Percentiles rank a stretch among this genome's conserved stretches.
These are phyloP conservation scores for Pimpla rufipes DNA, from an alignment of 2,888 invertebrate species.

Conservation along the genomic window DNA sequence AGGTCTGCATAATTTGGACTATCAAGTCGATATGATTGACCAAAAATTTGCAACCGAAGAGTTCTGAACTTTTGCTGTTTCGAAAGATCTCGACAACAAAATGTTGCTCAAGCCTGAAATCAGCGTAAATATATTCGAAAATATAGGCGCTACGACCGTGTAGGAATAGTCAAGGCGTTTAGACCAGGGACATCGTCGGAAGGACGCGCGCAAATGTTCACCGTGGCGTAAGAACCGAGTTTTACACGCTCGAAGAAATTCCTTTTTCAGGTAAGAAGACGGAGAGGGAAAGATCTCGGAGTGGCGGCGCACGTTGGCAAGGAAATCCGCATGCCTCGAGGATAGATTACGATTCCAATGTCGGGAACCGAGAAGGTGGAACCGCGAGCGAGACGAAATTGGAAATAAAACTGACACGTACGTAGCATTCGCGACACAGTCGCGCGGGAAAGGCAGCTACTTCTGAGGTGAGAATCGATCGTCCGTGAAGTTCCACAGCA, in stretches of 20 bases:
- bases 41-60: too few relatives aligned
- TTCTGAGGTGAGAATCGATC: slow-evolving; percentile 54
- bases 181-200: slow-evolving; percentile 9
- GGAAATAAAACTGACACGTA: slow-evolving; percentile 63
- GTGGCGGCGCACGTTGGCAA: slow-evolving; percentile 34
- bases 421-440: slow-evolving; percentile 29
- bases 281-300: slow-evolving; percentile 22
- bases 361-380: slow-evolving; percentile 49
- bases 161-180: slow-evolving; percentile 9
- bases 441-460: slow-evolving; percentile 13
- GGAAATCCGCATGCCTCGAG: slow-evolving; percentile 62
- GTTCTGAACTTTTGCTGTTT: too few relatives aligned
- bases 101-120: background rate
- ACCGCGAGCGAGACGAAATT: slow-evolving; percentile 52
- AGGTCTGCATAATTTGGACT: too few relatives aligned
- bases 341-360: slow-evolving; percentile 62
- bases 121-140: background rate
- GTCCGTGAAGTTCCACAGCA: slow-evolving; percentile 35
- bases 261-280: slow-evolving; percentile 41
- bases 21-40: too few relatives aligned
- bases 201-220: slow-evolving; percentile 22
- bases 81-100: background rate
- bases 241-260: slow-evolving; percentile 51
- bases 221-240: slow-evolving; percentile 6
- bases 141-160: too few relatives aligned